Evolutionary conservation across 2,888 invertebrate species (phyloP), one percentile per base, ranked within the genome.

Genomic region (Leptopilina drosophilae): DNA sequence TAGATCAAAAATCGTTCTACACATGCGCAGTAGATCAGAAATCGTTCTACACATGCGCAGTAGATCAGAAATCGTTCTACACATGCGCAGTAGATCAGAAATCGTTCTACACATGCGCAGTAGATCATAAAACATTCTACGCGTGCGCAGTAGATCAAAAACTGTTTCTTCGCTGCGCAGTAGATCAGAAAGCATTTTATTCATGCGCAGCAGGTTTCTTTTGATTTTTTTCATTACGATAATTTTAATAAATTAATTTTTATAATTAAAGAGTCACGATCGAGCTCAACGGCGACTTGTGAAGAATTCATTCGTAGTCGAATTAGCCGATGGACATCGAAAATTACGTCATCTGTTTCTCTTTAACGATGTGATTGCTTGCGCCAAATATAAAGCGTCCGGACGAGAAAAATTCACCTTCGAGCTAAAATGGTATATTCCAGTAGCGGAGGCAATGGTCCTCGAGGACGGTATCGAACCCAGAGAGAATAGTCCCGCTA

Each of bases 301-400:
- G 46, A 98, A 98, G 92, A 98, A 98, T 92, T 98, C 98, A 0
- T 98, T 98, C 90, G 97, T 98, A 82, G 98, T 98, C 33, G 98
- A 98, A 92, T 93, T 97, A 78, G 95, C 96, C 5, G 97, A 97
- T 89, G 96, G 96, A 12, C 96, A 96, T 92, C 94, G 98, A 80
- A 98, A 98, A 92, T 92, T 98, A 83, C 94, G 98, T 81, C 98
- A 98, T 93, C 93, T 98, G 83, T 98, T 98, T 92, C 94, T 98
- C 20, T 98, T 98, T 92, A 98, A 97, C 89, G 98, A 98, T 91
- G 96, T 98, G 75, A 96, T 98, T 85, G 97, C 98, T 77, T 98
- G 98, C 93, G 98, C 98, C 87, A 98, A 97, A 93, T 97, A 97
- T 89, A 97, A 98, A 94, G 95, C 97, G 14, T 95, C 96, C 8